phyloP scores from a whole-genome alignment of 2,113 vertebrate genomes.

The Pampusana beccarii region DNA sequence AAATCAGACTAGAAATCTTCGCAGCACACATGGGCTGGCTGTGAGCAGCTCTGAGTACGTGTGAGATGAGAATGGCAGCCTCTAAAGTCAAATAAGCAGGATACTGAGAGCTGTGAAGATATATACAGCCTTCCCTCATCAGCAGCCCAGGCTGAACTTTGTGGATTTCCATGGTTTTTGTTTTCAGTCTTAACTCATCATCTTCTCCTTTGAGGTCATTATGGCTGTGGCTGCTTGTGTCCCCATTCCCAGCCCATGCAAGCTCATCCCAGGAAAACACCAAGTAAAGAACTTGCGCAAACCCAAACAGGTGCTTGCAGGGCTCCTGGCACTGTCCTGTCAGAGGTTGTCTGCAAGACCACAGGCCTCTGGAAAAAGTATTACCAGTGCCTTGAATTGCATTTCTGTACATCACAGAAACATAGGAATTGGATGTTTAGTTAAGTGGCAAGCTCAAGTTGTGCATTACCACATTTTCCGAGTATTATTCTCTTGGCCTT shows the following conservation, averaged over 20 bases:
- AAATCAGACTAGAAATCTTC: not conserved
- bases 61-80: not conserved
- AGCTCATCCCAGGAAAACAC: not conserved
- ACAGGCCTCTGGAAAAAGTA: not conserved
- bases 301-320: rapidly evolving
- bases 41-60: not conserved
- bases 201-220: not conserved
- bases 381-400: not conserved
- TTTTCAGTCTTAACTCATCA: not conserved
- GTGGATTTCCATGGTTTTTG: not conserved
- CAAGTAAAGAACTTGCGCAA: not conserved
- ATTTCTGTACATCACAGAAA: not conserved
- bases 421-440: not conserved
- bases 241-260: not conserved
- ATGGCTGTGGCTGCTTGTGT: not conserved
- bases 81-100: not conserved
- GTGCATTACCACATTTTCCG: not conserved
- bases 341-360: not conserved
- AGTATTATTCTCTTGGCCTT: not conserved
- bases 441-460: not conserved
- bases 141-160: not conserved
- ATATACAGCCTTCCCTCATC: not conserved
- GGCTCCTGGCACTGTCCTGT: not conserved
- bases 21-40: not conserved
- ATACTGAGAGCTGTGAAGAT: not conserved